phyloP scores from a whole-genome alignment of 2,113 vertebrate genomes.

The Heterotilapia buettikoferi region DNA sequence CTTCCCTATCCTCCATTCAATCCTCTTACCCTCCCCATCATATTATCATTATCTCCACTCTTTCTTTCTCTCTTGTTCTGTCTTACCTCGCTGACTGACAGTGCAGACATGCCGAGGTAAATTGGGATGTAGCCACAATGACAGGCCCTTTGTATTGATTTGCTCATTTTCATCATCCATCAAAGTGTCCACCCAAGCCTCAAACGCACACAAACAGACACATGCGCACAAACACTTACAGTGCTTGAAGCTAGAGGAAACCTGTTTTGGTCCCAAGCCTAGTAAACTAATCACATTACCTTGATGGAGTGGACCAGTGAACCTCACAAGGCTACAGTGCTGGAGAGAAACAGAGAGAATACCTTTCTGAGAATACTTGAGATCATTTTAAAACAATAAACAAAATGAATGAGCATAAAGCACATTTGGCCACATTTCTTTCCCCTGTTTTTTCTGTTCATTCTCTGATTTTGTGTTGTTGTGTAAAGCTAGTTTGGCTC shows the following conservation, averaged over 20 bases:
- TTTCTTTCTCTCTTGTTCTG: not conserved
- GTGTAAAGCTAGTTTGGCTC: not conserved
- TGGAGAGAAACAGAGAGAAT: not conserved
- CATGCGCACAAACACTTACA: not conserved
- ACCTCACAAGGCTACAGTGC: constrained; percentile 31
- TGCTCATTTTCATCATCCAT: constrained; percentile 54
- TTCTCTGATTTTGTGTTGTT: accelerated
- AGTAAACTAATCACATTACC: constrained; percentile 54
- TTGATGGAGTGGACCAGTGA: constrained; percentile 52
- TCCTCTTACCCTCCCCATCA: not conserved
- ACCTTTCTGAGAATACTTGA: not conserved
- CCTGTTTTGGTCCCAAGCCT: constrained; percentile 15
- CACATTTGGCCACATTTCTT: not conserved
- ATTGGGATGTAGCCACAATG: constrained; percentile 51
- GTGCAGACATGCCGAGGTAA: constrained; percentile 27
- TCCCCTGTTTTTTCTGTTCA: not conserved
- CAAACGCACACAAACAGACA: not conserved
- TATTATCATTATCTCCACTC: constrained; percentile 1
- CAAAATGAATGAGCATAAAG: not conserved
- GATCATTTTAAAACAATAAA: constrained; percentile 13
- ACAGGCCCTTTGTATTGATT: constrained; percentile 60
- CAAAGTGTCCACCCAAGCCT: constrained; percentile 13
- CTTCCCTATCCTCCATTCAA: not conserved
- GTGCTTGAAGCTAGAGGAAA: not conserved
- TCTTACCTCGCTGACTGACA: constrained; percentile 33